These are phyloP conservation scores for Chromis chromis DNA, from an alignment of 2,797 vertebrate genomes.

Conservation along the genomic window DNA sequence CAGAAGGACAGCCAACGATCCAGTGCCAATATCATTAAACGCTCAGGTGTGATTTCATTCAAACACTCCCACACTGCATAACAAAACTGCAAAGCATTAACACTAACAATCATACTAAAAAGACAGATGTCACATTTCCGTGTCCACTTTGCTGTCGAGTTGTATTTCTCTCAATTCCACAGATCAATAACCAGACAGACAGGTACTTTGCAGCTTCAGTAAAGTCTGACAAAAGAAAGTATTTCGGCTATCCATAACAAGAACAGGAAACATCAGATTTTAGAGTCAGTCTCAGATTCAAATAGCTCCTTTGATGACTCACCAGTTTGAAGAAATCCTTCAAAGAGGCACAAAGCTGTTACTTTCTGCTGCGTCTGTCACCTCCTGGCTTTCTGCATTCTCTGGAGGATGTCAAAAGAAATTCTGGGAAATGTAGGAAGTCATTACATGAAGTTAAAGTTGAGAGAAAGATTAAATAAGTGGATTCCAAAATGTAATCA, in stretches of 20 bases:
- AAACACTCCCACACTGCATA: not conserved
- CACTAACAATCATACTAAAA: not conserved
- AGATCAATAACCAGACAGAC: not conserved
- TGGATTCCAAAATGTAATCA: not conserved
- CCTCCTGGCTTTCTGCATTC: not conserved
- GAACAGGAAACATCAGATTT: constrained; percentile 1
- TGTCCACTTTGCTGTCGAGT: not conserved
- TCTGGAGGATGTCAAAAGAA: constrained; percentile 2
- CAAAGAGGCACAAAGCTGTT: constrained; percentile 3
- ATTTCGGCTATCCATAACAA: constrained; percentile 3
- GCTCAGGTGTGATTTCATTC: constrained; percentile 73
- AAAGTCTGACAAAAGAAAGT: constrained; percentile 4
- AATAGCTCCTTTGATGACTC: constrained; percentile 10
- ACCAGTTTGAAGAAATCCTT: constrained; percentile 10
- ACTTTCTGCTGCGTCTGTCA: constrained; percentile 7
- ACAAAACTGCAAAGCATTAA: not conserved
- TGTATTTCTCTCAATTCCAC: not conserved
- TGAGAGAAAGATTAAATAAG: constrained; percentile 2
- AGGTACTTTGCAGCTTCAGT: not conserved
- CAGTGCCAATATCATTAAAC: constrained; percentile 48
- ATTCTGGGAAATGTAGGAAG: constrained; percentile 7
- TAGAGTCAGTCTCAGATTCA: constrained; percentile 3
- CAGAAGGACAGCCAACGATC: constrained; percentile 40
- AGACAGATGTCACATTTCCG: not conserved
- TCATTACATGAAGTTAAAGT: not conserved